A percentile compares a stretch with the other conserved stretches of the same genome.
Evolutionary conservation across 2,797 vertebrate genomes (phyloP).

Genomic region (Otolemur crassicaudatus): DNA sequence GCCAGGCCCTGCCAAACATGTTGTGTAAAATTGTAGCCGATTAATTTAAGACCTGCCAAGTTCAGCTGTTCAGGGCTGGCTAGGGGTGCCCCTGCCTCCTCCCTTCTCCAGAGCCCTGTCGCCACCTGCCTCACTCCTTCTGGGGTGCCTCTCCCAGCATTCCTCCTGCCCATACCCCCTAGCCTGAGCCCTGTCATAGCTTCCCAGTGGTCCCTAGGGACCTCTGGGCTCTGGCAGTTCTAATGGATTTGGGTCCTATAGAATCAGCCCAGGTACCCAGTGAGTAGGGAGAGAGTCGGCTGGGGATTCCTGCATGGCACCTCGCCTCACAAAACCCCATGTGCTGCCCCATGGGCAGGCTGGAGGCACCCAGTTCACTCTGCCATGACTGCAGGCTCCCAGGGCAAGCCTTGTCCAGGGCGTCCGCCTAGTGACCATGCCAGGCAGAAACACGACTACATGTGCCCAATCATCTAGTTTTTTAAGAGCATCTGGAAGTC

Average conservation of each 20-base stretch:
- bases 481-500: background rate
- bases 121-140: background rate
- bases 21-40: slow-evolving; percentile 88
- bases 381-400: background rate
- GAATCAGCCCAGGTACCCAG: background rate
- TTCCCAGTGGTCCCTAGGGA: background rate
- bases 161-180: too few relatives aligned
- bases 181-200: background rate
- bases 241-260: background rate
- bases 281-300: background rate
- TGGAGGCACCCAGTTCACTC: background rate
- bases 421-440: background rate
- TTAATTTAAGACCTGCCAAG: slow-evolving; percentile 89
- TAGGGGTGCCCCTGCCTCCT: background rate
- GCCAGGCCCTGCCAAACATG: slow-evolving; percentile 85
- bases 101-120: background rate
- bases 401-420: background rate
- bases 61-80: slow-evolving; percentile 82
- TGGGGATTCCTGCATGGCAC: background rate
- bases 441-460: rapidly evolving
- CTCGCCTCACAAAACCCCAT: background rate
- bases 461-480: background rate
- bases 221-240: background rate
- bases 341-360: background rate
- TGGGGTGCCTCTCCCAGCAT: background rate